Percentiles rank a stretch among this genome's conserved stretches.
Evolutionary conservation across 2,113 vertebrate genomes (phyloP).

Genomic region (Cochlearius cochlearius): DNA sequence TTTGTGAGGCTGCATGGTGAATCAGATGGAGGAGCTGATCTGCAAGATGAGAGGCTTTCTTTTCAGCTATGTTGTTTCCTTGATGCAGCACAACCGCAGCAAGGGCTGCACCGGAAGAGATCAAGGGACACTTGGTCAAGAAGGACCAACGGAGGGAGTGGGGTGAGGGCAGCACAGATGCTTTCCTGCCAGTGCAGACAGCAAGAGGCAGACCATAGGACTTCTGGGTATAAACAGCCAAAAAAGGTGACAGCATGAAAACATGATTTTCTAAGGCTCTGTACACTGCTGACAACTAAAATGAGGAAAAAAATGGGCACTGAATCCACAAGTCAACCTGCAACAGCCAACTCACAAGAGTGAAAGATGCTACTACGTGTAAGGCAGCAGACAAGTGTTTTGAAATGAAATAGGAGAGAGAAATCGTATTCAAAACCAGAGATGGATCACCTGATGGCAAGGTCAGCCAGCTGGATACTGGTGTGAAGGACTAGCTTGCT

Average conservation of each 20-base stretch:
- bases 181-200: not conserved
- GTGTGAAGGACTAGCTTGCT: not conserved
- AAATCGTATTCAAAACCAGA: not conserved
- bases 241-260: not conserved
- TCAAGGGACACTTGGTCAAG: not conserved
- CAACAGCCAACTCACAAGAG: not conserved
- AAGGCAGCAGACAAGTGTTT: not conserved
- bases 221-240: not conserved
- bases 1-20: not conserved
- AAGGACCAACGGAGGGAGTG: not conserved
- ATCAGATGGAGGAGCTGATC: not conserved
- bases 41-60: not conserved
- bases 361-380: not conserved
- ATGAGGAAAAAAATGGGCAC: not conserved
- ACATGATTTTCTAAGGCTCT: not conserved
- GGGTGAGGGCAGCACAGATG: not conserved
- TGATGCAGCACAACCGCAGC: not conserved
- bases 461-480: not conserved
- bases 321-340: not conserved
- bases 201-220: not conserved
- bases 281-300: not conserved
- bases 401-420: not conserved
- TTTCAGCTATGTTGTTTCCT: not conserved
- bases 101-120: not conserved
- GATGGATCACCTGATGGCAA: not conserved